Base-by-base conservation (phyloP, 2,797 vertebrate species). In the Steatocranus sp. region DNA sequence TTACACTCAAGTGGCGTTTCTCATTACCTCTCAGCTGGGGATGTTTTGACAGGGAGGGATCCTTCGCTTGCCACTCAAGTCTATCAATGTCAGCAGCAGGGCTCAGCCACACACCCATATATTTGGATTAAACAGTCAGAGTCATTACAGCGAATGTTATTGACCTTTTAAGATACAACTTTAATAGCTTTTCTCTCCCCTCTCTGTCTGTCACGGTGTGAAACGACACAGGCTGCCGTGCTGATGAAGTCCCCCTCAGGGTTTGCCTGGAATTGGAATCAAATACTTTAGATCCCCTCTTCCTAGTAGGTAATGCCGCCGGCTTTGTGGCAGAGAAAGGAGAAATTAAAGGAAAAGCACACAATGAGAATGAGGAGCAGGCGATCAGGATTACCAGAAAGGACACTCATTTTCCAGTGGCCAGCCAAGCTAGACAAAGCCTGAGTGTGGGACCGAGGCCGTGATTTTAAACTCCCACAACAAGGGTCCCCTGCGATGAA, bases 41-140 rank as follows among this genome's bases (percentile, higher is more conserved):
- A 91, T 94, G 96, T 95, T 97, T 96, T 96, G 96, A 97, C 96
- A 96, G 94, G 86, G 91, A 88, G 58, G 85, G 74, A 96, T 96
- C 95, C 94, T 94, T 92, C 92, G 90, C 94, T 85, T 97, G 97
- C 95, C 97, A 97, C 95, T 97, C 97, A 97, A 96, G 96, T 97
- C 95, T 95, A 97, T 97, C 95, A 97, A 83, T 94, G 95, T 96
- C 96, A 96, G 96, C 94, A 86, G 83, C 79, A 81, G 91, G 96
- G 94, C 95, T 96, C 94, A 95, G 94, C 89, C 92, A 91, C 91
- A 94, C 94, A 91, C 92, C 88, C 92, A 41, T 92, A 92, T 86
- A 36, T 96, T 95, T 95, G 96, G 96, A 98, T 97, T 97, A 97
- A 97, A 96, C 91, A 96, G 96, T 97, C 96, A 94, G 93, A 97